Evolutionary conservation across 2,113 vertebrate species (phyloP).

Genomic region (Ctenodactylus gundi): DNA sequence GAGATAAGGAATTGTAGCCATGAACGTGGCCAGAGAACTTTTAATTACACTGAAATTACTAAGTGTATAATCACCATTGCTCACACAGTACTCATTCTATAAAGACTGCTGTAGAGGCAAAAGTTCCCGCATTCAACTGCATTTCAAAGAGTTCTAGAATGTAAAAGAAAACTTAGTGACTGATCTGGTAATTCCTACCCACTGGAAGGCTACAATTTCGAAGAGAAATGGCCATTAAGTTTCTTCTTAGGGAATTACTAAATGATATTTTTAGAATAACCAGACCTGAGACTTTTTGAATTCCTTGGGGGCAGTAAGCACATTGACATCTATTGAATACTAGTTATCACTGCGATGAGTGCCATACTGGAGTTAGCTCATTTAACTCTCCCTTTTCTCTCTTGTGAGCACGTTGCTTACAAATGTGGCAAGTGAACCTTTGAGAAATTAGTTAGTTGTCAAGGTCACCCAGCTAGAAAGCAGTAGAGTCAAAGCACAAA

Average conservation of each 20-base stretch:
- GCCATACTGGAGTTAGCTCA: neutral
- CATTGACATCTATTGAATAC: neutral
- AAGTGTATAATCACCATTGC: conserved; percentile 52
- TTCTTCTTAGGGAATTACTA: neutral
- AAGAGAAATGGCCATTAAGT: neutral
- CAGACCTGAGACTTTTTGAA: neutral
- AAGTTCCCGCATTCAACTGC: neutral
- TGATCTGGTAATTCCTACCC: neutral
- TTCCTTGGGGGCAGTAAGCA: neutral
- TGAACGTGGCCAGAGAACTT: conserved; percentile 59
- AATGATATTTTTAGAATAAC: conserved; percentile 13
- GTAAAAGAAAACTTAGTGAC: neutral
- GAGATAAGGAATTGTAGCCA: conserved; percentile 57
- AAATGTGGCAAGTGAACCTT: neutral
- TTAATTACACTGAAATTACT: conserved; percentile 61
- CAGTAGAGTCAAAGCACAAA: neutral
- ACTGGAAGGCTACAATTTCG: neutral
- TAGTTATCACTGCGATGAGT: neutral
- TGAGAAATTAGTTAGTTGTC: neutral
- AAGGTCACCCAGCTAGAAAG: neutral
- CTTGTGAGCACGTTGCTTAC: neutral
- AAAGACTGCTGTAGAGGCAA: conserved; percentile 36
- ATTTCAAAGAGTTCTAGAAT: conserved; percentile 27
- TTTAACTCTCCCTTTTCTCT: neutral
- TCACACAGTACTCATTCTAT: conserved; percentile 9